Percentiles rank a stretch among this genome's conserved stretches.
These are phyloP conservation scores for Chlamydotis undulata DNA, from an alignment of 2,113 vertebrate species.

Conservation along the genomic window DNA sequence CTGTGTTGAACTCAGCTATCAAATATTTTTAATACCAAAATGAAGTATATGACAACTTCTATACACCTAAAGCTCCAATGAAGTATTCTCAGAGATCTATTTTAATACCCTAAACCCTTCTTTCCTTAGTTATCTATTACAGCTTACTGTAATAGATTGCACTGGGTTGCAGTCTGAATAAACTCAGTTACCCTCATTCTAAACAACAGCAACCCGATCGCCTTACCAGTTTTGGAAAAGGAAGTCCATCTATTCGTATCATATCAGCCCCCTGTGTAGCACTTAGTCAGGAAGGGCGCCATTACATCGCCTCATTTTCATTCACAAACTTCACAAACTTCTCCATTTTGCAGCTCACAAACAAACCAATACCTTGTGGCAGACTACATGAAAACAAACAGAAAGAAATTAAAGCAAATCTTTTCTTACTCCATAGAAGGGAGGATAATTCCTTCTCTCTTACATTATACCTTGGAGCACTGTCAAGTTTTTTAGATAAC, in stretches of 20 bases:
- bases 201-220: rapidly evolving
- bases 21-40: not conserved
- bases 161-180: not conserved
- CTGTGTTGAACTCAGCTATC: not conserved
- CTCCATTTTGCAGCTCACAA: not conserved
- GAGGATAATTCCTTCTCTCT: not conserved
- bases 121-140: not conserved
- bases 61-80: not conserved
- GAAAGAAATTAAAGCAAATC: not conserved
- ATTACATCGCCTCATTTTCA: not conserved
- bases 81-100: not conserved
- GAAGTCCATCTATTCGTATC: not conserved
- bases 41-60: not conserved
- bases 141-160: not conserved
- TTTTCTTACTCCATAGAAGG: not conserved
- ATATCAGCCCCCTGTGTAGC: rapidly evolving
- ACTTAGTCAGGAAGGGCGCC: not conserved
- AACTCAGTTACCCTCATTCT: not conserved
- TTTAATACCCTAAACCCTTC: not conserved
- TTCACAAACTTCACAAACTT: not conserved
- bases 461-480: not conserved
- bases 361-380: not conserved
- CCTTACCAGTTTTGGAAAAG: not conserved
- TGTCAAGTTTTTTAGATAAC: not conserved
- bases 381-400: not conserved